Evolutionary conservation across 2,888 invertebrate species (phyloP).

Genomic region (Thymelicus acteon): DNA sequence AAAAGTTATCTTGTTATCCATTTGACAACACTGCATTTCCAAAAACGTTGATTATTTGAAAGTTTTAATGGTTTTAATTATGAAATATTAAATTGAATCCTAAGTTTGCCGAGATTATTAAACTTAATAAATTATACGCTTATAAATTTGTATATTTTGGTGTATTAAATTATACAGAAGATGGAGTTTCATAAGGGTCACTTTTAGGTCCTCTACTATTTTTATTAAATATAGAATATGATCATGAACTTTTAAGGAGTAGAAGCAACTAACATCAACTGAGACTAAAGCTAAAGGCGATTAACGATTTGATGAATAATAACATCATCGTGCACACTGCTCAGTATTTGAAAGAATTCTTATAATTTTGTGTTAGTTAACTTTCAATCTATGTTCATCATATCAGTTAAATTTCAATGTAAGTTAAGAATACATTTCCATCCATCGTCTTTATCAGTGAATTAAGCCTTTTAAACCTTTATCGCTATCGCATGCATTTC

Average conservation of each 20-base stretch:
- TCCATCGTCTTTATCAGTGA: conserved; percentile 31
- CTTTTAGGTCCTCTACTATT: conserved; percentile 15
- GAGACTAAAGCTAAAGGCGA: conserved; percentile 16
- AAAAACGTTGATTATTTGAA: conserved; percentile 13
- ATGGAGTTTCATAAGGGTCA: conserved; percentile 29
- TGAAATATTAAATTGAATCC: neutral
- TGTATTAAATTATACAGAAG: conserved; percentile 15
- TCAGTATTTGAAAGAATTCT: neutral
- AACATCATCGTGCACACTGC: neutral
- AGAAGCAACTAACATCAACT: neutral
- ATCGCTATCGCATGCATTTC: conserved; percentile 54
- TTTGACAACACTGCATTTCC: conserved; percentile 22
- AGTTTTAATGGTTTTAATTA: conserved; percentile 1
- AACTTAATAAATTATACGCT: conserved; percentile 18
- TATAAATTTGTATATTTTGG: conserved; percentile 25
- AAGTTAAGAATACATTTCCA: conserved; percentile 28
- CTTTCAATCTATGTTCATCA: neutral
- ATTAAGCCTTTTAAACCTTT: conserved; percentile 33
- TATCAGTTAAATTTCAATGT: conserved; percentile 20
- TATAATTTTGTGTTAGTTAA: conserved; percentile 13
- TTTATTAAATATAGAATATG: conserved; percentile 3
- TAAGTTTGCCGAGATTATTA: conserved; percentile 4
- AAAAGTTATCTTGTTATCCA: conserved; percentile 18
- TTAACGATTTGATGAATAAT: neutral
- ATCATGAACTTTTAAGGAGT: conserved; percentile 6